phyloP scores from a whole-genome alignment of 2,797 vertebrate genomes.

The Dendrocincla tyrannina region DNA sequence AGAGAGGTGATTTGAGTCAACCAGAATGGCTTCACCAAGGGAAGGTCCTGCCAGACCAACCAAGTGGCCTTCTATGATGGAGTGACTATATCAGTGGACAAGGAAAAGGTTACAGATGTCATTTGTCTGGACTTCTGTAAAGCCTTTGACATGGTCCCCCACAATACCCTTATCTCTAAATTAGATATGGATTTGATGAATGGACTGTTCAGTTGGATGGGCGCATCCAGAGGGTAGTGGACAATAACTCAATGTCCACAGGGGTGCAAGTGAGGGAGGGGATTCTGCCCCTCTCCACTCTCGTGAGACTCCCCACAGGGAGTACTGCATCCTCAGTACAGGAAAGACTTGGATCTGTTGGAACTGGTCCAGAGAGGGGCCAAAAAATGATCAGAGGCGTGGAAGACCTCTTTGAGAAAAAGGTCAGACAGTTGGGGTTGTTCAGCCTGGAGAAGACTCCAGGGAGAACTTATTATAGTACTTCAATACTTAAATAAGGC shows the following conservation, averaged over 20 bases:
- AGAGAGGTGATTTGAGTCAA: fast-evolving
- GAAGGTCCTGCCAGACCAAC: not conserved
- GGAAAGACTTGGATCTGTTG: not conserved
- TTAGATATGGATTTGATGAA: not conserved
- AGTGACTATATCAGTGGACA: not conserved
- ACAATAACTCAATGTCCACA: not conserved
- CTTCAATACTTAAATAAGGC: not conserved
- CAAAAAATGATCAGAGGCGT: not conserved
- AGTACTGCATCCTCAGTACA: not conserved
- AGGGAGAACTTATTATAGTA: not conserved
- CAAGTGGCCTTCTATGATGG: not conserved
- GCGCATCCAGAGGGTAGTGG: not conserved
- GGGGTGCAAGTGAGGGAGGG: not conserved
- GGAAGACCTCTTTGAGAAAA: not conserved
- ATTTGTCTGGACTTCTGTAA: not conserved
- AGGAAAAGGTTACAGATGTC: not conserved
- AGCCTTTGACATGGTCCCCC: not conserved
- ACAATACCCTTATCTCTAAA: fast-evolving
- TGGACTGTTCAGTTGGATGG: not conserved
- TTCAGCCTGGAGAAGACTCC: not conserved
- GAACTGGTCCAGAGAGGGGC: not conserved
- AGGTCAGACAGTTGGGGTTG: not conserved
- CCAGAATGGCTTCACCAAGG: not conserved
- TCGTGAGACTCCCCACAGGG: fast-evolving
- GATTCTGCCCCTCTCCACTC: not conserved